Percentiles rank a stretch among this genome's conserved stretches.
phyloP scores from a whole-genome alignment of 2,113 vertebrate genomes.

The Ochotona curzoniae region DNA sequence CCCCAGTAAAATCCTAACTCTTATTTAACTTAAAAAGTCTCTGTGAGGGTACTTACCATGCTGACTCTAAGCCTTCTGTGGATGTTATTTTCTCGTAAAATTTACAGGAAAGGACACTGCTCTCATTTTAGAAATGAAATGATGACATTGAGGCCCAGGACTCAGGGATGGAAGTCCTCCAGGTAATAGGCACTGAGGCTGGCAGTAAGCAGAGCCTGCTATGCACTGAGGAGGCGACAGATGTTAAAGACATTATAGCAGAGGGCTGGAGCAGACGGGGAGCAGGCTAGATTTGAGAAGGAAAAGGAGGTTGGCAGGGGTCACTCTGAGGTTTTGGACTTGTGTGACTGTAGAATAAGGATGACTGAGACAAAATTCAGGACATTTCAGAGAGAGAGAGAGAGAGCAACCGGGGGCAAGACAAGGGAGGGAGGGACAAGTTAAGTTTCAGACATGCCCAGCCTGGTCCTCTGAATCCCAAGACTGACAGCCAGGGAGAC shows the following conservation, averaged over 20 bases:
- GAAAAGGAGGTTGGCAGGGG: background rate
- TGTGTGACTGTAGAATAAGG: background rate
- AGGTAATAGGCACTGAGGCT: background rate
- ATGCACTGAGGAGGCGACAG: too few relatives aligned
- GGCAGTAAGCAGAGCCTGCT: background rate
- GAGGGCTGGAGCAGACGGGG: background rate
- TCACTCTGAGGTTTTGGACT: constrained; percentile 43
- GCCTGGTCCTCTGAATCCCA: background rate
- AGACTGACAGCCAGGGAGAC: background rate
- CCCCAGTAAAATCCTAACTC: background rate
- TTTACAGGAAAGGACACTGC: background rate
- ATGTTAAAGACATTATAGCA: background rate
- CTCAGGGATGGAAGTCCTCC: background rate
- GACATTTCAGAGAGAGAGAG: background rate
- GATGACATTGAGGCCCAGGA: background rate
- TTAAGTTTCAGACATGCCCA: constrained; percentile 21
- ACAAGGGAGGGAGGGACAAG: background rate
- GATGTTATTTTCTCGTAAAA: background rate
- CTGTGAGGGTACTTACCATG: background rate
- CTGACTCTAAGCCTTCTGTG: background rate
- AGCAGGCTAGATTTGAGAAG: background rate
- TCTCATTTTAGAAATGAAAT: constrained; percentile 14
- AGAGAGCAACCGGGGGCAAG: background rate
- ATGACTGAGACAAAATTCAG: constrained; percentile 44
- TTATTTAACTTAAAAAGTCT: background rate